Percentiles rank a stretch among this genome's conserved stretches.
Evolutionary conservation across 2,113 vertebrate species (phyloP).

Genomic region (Gobiocypris rarus): DNA sequence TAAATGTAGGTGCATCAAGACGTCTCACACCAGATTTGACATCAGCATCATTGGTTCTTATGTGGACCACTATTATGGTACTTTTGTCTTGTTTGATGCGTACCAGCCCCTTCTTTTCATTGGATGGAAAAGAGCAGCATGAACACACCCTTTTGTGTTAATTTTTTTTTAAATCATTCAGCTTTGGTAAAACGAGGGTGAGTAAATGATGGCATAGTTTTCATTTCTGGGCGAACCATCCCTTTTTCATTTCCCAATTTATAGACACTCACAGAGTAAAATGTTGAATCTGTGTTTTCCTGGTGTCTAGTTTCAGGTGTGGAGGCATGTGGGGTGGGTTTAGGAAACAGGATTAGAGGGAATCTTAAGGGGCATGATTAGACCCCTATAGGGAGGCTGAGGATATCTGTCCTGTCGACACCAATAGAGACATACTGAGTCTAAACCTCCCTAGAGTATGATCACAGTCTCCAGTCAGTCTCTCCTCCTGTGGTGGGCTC

Average conservation of each 20-base stretch:
- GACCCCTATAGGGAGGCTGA: not conserved
- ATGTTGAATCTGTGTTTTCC: not conserved
- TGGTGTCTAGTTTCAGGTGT: not conserved
- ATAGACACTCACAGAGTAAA: not conserved
- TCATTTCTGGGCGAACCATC: not conserved
- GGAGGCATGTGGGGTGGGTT: not conserved
- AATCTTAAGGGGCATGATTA: constrained; percentile 10
- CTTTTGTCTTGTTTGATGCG: not conserved
- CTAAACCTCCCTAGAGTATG: not conserved
- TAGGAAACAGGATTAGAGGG: constrained; percentile 21
- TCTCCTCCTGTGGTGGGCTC: constrained; percentile 33
- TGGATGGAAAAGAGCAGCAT: not conserved
- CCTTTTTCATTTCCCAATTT: too few species aligned
- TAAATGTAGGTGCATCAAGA: not conserved
- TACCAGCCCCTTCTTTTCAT: not conserved
- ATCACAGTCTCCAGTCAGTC: constrained; percentile 34
- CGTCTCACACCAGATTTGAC: not conserved
- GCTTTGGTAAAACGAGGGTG: not conserved
- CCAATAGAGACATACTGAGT: constrained; percentile 5
- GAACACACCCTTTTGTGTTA: not conserved
- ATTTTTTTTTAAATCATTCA: not conserved
- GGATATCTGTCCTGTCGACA: constrained; percentile 30
- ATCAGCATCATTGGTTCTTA: too few species aligned
- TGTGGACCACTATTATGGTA: too few species aligned
- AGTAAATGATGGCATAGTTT: not conserved